Evolutionary conservation across 2,113 vertebrate genomes (phyloP).

Genomic region (Dicerorhinus sumatrensis): DNA sequence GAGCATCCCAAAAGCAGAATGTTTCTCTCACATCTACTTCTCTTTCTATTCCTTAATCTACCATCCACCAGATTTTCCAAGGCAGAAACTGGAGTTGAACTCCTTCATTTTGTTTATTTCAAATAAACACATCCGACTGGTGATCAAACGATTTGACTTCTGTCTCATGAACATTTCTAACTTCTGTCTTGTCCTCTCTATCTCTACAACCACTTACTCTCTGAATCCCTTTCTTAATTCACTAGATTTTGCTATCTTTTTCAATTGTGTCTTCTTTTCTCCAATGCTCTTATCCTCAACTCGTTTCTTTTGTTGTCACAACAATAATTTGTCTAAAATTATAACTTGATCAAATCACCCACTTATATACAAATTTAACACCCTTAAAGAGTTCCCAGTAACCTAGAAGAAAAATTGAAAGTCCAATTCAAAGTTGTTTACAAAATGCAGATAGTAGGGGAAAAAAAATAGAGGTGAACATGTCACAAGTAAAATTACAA

Average conservation of each 20-base stretch:
- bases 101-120: not conserved
- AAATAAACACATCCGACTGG: not conserved
- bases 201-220: not conserved
- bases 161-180: not conserved
- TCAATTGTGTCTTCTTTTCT: not conserved
- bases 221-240: not conserved
- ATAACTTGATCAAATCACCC: not conserved
- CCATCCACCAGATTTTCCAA: not conserved
- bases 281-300: not conserved
- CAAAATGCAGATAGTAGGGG: not conserved
- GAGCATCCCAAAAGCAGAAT: not conserved
- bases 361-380: not conserved
- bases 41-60: not conserved
- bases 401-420: not conserved
- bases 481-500: not conserved
- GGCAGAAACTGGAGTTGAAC: not conserved
- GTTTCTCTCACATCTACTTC: not conserved
- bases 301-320: not conserved
- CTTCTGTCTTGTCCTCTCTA: not conserved
- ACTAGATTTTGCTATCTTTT: not conserved
- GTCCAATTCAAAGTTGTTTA: not conserved
- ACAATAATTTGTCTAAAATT: slow-evolving; percentile 40
- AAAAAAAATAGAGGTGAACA: not conserved
- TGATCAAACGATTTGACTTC: not conserved
- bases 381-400: not conserved